Evolutionary conservation across 2,113 vertebrate genomes (phyloP), one percentile per base, ranked within the genome.

Genomic region (Sakesphorus luctuosus): DNA sequence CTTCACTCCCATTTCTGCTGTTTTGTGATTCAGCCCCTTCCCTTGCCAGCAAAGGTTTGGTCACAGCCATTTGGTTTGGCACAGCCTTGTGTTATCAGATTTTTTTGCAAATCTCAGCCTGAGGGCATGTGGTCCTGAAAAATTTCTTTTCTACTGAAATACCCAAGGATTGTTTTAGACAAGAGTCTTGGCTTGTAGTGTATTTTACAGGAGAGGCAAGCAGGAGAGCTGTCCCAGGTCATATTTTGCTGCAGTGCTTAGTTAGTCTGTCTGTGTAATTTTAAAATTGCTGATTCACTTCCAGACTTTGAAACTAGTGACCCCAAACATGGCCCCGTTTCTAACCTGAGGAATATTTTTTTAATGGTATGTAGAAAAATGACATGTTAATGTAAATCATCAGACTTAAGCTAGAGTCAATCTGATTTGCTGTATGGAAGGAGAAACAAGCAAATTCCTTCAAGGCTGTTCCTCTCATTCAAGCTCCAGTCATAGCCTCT

Each of bases 261-360:
- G 25, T 67, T 92, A 49, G 11, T 82, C 44, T 84, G 49, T 62
- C 75, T 65, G 9, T 66, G 19, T 81, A 33, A 82, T 77, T 92
- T 96, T 78, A 38, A 94, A 97, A 94, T 19, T 97, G 96, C 96
- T 93, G 95, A 97, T 84, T 98, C 96, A 97, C 65, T 96, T 93
- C 92, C 69, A 71, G 58, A 38, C 33, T 95, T 94, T 82, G 69
- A 96, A 88, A 71, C 26, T 84, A 95, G 80, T 88, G 84, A 86
- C 84, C 89, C 59, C 35, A 95, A 93, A 94, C 36, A 77, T 2
- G 9, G 31, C 87, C 75, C 17, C 72, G 56, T 53, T 67, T 94
- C 92, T 84, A 91, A 90, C 91, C 65, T 79, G 40, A 82, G 94
- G 75, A 95, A 93, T 61, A 46, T 33, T 96, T 95, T 84, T 84